Conservation (phyloP, 2,797 vertebrate genomes). For the Cyclopterus lumpus region DNA sequence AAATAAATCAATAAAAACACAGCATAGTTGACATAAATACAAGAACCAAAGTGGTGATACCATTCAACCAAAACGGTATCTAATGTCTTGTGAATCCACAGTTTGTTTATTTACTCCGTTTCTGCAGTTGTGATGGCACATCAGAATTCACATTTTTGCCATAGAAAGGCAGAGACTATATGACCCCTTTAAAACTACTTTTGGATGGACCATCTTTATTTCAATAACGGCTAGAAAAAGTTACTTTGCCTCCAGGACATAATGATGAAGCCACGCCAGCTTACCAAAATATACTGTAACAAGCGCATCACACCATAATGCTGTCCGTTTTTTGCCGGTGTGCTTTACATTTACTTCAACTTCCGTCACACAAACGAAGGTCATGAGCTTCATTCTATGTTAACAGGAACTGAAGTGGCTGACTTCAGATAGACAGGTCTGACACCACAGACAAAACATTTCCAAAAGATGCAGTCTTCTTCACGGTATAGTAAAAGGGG, state of each 20-base stretch:
- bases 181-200: background rate
- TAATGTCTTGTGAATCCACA: background rate
- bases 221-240: background rate
- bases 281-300: background rate
- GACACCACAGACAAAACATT: conserved; percentile 16
- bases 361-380: background rate
- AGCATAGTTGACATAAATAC: background rate
- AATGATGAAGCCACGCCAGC: background rate
- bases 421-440: conserved; percentile 24
- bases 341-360: background rate
- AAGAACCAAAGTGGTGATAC: background rate
- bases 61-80: background rate
- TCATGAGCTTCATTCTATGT: background rate
- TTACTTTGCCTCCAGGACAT: background rate
- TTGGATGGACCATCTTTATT: background rate
- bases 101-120: background rate
- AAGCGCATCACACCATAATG: background rate
- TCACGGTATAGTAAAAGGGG: conserved; percentile 15
- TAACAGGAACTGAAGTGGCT: background rate
- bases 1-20: conserved; percentile 9
- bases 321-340: background rate
- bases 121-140: background rate
- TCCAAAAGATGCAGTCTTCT: conserved; percentile 1
- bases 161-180: background rate
- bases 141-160: background rate